These are phyloP conservation scores for Eulemur rubriventer DNA, from an alignment of 2,797 vertebrate genomes.

Conservation along the genomic window DNA sequence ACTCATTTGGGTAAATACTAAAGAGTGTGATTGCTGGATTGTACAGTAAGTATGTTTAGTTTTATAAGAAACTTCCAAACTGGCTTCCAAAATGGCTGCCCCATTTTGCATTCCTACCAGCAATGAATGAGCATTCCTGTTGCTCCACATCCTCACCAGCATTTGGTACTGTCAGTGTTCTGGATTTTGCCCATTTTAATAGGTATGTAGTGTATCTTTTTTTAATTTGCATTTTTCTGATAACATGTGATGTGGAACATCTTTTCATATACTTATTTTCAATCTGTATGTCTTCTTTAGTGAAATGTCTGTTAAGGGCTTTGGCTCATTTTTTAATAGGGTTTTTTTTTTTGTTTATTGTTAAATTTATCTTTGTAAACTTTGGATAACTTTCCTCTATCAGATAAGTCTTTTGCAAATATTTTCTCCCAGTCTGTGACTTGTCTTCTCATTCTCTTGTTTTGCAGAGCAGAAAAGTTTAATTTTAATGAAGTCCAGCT, in stretches of 20 bases:
- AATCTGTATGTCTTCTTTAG: not conserved
- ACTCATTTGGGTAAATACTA: not conserved
- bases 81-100: not conserved
- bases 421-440: not conserved
- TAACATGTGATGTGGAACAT: not conserved
- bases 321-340: not conserved
- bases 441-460: not conserved
- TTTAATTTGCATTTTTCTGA: not conserved
- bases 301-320: not conserved
- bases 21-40: not conserved
- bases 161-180: not conserved
- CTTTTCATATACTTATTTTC: not conserved
- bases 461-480: not conserved
- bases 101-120: not conserved
- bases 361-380: not conserved
- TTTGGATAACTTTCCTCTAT: not conserved
- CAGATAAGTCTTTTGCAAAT: not conserved
- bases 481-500: not conserved
- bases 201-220: not conserved
- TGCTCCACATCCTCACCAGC: not conserved
- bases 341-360: not conserved
- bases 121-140: too few relatives aligned
- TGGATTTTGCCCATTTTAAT: not conserved
- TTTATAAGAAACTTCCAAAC: not conserved
- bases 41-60: not conserved